Evolutionary conservation across 2,888 invertebrate species (phyloP).

Genomic region (Caenorhabditis sp.): DNA sequence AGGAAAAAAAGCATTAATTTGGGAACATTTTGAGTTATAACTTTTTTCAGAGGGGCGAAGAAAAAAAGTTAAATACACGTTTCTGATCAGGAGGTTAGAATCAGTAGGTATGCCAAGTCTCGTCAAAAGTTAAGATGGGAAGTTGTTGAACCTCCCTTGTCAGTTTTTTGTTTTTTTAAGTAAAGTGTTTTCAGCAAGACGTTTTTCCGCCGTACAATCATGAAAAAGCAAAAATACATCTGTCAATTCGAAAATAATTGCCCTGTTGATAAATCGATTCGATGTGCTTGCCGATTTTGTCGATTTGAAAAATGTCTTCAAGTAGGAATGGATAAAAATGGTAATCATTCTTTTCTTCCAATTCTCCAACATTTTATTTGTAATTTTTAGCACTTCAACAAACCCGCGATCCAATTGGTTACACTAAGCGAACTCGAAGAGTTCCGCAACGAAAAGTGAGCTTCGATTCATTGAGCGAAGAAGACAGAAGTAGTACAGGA

Average conservation of each 20-base stretch:
- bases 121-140: too few relatives aligned
- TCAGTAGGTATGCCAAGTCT: too few relatives aligned
- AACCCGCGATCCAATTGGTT: slow-evolving; percentile 70
- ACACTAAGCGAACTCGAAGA: slow-evolving; percentile 67
- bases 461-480: slow-evolving; percentile 14
- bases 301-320: slow-evolving; percentile 61
- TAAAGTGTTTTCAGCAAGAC: slow-evolving; percentile 58
- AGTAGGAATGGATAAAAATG: slow-evolving; percentile 61
- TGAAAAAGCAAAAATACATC: slow-evolving; percentile 69
- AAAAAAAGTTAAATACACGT: too few relatives aligned
- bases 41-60: too few relatives aligned
- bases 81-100: too few relatives aligned
- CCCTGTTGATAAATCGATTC: slow-evolving; percentile 63
- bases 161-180: background rate
- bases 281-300: slow-evolving; percentile 69
- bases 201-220: slow-evolving; percentile 68
- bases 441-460: slow-evolving; percentile 46
- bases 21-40: too few relatives aligned
- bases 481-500: background rate
- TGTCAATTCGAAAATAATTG: slow-evolving; percentile 64
- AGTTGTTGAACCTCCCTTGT: too few relatives aligned
- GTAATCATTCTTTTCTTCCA: too few relatives aligned
- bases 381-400: slow-evolving; percentile 63
- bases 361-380: background rate
- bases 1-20: too few relatives aligned